Base-by-base conservation (phyloP, 2,113 vertebrate species). In the Bagarius yarrelli region DNA sequence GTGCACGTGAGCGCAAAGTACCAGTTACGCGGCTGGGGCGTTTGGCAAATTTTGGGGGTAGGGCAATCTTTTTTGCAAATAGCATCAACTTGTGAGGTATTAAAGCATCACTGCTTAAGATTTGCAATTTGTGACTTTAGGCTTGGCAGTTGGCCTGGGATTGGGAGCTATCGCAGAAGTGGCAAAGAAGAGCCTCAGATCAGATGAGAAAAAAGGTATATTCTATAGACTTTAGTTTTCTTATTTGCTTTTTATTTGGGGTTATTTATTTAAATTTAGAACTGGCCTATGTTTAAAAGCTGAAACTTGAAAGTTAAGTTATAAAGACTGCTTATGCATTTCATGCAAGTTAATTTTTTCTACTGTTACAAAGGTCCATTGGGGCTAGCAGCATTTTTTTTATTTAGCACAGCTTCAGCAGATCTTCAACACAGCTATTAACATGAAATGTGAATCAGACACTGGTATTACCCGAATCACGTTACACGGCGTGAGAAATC, bases 41-140 rank as follows among this genome's bases (percentile, higher is more conserved):
- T 30, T 92, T 98, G 1, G 92, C 94, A 53, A 97, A 95, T 83
- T 98, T 98, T 0, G 96, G 96, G 93, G 95, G 96, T 96, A 83
- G 87, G 89, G 23, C 25, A 84, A 30, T 32, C 12, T 15, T 79
- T 30, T 71, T n/a, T 57, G 30, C 11, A 78, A 56, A 21, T 34
- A 27, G 8, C 16, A 76, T 8, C n/a, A 55, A 12, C 14, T 47
- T 47, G 30, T 78, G 36, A 2, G n/a, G 27, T 61, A 40, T 18
- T 66, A 34, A 52, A 32, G 61, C 19, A 53, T 21, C 16, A 30
- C 2, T 25, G 56, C 1, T 19, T n/a, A 32, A 15, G 50, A 60
- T 34, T 55, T 67, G 15, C 56, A 4, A 76, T 53, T 1, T 12
- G 4, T 76, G 83, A 85, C 73, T 70, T 27, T 89, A 98, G 96